Base-by-base conservation (phyloP, 1,140 invertebrate genomes). In the Diorhabda carinulata region DNA sequence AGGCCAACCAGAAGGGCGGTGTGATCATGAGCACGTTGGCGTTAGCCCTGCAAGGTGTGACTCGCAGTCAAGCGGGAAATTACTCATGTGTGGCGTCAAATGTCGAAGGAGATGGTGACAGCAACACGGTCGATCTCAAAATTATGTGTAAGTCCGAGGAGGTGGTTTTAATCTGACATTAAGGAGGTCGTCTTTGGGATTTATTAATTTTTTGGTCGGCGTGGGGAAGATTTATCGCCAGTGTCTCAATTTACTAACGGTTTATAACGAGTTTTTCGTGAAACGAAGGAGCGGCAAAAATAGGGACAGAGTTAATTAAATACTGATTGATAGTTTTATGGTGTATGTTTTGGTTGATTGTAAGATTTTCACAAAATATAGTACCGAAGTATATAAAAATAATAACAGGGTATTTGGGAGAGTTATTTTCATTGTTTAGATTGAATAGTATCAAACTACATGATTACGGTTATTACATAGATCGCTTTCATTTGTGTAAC, bases 1-100 rank as follows among this genome's bases (percentile, higher is more conserved):
- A 92, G 80, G 91, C 92, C 75, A 93, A 93, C 81, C 88, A 89
- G 47, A 89, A 91, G 72, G 86, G 85, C 47, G 93, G 93, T 3
- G 86, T 96, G 3, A 94, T 96, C 73, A 90, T 94, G 25, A 93
- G 90, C 74, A 91, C 90, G 78, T 88, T 89, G 59, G 89, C 90
- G 78, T 81, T 95, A 58, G 93, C 92, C 4, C 82, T 95, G 68
- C 90, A 93, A 76, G 87, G 88, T 64, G 90, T 95, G 43, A 88
- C 87, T 63, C 84, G 90, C 70, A 86, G 87, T 58, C 91, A 92
- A 79, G 90, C 92, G 3, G 94, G 94, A n/a, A 90, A 90, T 80
- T 95, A 95, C 79, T 90, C 91, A 2, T 95, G 93, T 78, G 89
- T 90, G 2, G 94, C 93, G 2, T 93, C 92, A 25, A 96, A 96